Percentiles rank a stretch among this genome's conserved stretches.
phyloP scores from a whole-genome alignment of 2,113 vertebrate genomes.

The Chionis minor region DNA sequence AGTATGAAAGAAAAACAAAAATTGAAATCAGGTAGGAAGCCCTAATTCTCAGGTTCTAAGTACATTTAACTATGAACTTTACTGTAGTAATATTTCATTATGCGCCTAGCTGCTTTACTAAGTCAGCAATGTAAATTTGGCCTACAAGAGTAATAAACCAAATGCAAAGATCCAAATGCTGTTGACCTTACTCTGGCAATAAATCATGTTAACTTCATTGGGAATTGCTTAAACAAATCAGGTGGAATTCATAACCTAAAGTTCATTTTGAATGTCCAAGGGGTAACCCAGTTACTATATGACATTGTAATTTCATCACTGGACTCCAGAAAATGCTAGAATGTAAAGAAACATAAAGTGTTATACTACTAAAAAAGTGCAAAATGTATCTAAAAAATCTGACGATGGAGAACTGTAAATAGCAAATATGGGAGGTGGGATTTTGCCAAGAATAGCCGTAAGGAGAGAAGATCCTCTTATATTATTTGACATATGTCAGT shows the following conservation, averaged over 20 bases:
- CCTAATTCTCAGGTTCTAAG: not conserved
- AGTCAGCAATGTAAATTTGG: not conserved
- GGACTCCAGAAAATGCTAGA: not conserved
- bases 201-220: not conserved
- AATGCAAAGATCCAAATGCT: not conserved
- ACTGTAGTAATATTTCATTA: not conserved
- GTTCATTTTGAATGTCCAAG: not conserved
- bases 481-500: conserved; percentile 50
- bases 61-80: not conserved
- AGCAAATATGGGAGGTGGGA: not conserved
- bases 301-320: not conserved
- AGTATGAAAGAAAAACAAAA: not conserved
- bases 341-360: not conserved
- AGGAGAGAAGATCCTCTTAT: conserved; percentile 10
- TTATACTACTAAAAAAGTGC: not conserved
- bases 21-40: not conserved
- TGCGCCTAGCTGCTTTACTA: not conserved
- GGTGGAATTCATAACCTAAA: not conserved
- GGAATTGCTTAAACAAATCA: not conserved
- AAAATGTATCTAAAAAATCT: not conserved
- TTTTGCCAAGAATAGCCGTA: not conserved
- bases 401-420: not conserved
- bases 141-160: not conserved
- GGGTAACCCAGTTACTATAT: not conserved
- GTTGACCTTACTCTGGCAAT: not conserved